Evolutionary conservation across 64 coral and sea anemone genomes (phyloP), one percentile per base, ranked within the genome.

Genomic region (Pocillopora damicornis): DNA sequence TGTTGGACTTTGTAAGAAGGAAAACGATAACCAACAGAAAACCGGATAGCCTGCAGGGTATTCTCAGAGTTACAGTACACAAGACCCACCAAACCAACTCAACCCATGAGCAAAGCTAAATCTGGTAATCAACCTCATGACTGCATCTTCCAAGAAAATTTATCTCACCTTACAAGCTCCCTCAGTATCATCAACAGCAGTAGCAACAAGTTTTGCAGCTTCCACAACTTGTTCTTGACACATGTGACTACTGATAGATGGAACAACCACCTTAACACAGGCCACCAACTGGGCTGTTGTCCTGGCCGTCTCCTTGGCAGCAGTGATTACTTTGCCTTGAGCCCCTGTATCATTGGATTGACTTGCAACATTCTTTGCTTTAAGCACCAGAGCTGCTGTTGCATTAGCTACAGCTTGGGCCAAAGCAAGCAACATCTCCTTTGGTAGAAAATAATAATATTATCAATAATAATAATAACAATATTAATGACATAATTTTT

Each of bases 251-350:
- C 87, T 95, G 63, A 99, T 92, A 3, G 97, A 89, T 1, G 97
- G 97, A 15, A 94, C 97, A 22, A 99, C 87, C 73, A 99, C 89
- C 63, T 99, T 99, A 8, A 94, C 93, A 79, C 97, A 99, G 11
- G 97, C 97, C 22, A 99, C 97, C 10, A 99, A 91, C 74, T 99
- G 97, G 0, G 97, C 92, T 35, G 97, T 99, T 12, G 93, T 99
- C 86, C 94, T 99, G n/a, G 97, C 97, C 35, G 97, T 99, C 83
- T 99, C 97, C 66, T 99, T 99, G 12, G 97, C 97, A 5, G 97
- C 90, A 45, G 81, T 94, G 51, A 99, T 99, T 22, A 99, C 93
- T 61, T 99, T 93, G 34, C 86, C 87, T 74, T 99, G 97, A 2
- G 75, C 77, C 9, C 79, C 79, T 30, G 91, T 94, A 79, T 99